Conservation (phyloP, 2,797 vertebrate species). For the Typhlichthys eigenmanni region DNA sequence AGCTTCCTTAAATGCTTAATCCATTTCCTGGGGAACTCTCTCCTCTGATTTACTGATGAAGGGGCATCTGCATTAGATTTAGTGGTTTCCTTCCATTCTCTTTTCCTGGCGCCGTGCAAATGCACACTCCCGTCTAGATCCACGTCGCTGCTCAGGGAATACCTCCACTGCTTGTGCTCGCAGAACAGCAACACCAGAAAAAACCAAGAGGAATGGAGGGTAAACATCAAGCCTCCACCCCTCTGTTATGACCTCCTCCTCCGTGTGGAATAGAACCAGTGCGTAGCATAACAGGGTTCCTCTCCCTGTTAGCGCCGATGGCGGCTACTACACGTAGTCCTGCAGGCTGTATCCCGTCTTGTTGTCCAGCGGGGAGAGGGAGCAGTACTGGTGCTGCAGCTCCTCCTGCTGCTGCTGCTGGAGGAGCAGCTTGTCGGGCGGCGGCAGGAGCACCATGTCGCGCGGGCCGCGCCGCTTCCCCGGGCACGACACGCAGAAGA, state of each 20-base stretch:
- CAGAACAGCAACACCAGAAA: slow-evolving; percentile 55
- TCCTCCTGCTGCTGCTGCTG: slow-evolving; percentile 81
- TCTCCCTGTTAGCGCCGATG: slow-evolving; percentile 44
- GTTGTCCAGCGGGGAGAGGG: slow-evolving; percentile 82
- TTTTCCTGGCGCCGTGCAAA: slow-evolving; percentile 54
- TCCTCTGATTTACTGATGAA: slow-evolving; percentile 70
- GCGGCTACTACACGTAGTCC: slow-evolving; percentile 78
- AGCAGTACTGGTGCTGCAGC: slow-evolving; percentile 85
- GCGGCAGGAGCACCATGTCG: slow-evolving; percentile 78
- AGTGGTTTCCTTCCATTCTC: slow-evolving; percentile 57
- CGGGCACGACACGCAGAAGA: slow-evolving; percentile 89
- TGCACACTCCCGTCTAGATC: slow-evolving; percentile 62
- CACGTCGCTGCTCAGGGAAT: slow-evolving; percentile 68
- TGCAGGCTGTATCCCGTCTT: slow-evolving; percentile 86
- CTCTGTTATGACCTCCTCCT: slow-evolving; percentile 31
- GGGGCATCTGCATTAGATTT: slow-evolving; percentile 70
- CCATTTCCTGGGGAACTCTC: slow-evolving; percentile 63
- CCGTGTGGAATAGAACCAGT: slow-evolving; percentile 42
- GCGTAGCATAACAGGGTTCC: slow-evolving; percentile 48
- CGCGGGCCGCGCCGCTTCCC: slow-evolving; percentile 80
- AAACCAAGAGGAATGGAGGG: slow-evolving; percentile 38
- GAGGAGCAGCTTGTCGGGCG: slow-evolving; percentile 76
- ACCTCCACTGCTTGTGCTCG: slow-evolving; percentile 81
- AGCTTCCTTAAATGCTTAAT: slow-evolving; percentile 74
- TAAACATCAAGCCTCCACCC: slow-evolving; percentile 58